Conservation (phyloP, 2,797 vertebrate species). For the Hypotaenidia okinawae region DNA sequence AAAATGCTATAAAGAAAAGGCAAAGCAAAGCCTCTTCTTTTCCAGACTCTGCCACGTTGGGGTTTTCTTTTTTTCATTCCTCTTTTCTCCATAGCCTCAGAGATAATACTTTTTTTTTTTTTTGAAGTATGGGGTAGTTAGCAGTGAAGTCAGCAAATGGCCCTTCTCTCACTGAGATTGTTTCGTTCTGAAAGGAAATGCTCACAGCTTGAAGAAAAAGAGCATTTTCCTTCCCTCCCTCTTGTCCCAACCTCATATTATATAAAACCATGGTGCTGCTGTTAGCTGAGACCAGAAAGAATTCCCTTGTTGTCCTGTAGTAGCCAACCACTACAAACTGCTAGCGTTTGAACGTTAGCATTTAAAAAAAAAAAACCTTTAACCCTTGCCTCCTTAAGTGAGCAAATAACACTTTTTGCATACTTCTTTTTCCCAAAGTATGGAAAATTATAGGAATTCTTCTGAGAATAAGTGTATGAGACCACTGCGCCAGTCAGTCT, state of each 20-base stretch:
- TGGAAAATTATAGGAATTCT: constrained; percentile 52
- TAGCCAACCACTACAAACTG: constrained; percentile 64
- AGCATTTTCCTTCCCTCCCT: constrained; percentile 47
- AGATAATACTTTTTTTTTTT: neutral
- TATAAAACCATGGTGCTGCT: constrained; percentile 61
- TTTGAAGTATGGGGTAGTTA: neutral
- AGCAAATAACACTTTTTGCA: neutral
- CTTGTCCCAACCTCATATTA: neutral
- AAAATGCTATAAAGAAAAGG: neutral
- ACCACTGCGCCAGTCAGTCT: constrained; percentile 49
- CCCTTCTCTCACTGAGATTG: neutral
- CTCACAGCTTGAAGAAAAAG: constrained; percentile 53
- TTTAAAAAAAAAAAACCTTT: constrained; percentile 39
- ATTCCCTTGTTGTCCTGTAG: constrained; percentile 60
- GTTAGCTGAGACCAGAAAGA: constrained; percentile 67
- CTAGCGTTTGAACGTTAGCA: constrained; percentile 12
- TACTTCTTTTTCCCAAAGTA: neutral
- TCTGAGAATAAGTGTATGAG: constrained; percentile 20
- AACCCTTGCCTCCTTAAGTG: constrained; percentile 51
- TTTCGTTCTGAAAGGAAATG: constrained; percentile 54
- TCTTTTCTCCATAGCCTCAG: neutral
- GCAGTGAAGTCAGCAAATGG: constrained; percentile 22
- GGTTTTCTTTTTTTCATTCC: neutral
- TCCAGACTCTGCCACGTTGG: neutral
- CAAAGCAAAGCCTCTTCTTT: neutral